Conservation (phyloP, 2,113 vertebrate genomes). For the Bos javanicus region DNA sequence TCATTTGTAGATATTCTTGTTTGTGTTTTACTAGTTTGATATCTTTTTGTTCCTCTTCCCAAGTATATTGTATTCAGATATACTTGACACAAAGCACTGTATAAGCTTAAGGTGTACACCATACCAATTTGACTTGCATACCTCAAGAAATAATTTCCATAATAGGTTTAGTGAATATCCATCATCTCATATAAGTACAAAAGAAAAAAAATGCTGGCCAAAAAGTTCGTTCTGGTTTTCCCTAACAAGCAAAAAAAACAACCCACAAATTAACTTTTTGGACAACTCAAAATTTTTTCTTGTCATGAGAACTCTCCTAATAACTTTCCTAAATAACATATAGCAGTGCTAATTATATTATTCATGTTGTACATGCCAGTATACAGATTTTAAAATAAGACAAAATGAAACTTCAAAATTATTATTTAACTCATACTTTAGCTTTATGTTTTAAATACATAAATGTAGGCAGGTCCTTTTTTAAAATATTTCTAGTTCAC, state of each 20-base stretch:
- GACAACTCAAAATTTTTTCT: not conserved
- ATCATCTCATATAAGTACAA: not conserved
- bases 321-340: not conserved
- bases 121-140: not conserved
- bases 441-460: not conserved
- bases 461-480: not conserved
- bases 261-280: not conserved
- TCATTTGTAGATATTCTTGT: not conserved
- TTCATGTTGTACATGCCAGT: not conserved
- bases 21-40: not conserved
- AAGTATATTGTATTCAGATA: not conserved
- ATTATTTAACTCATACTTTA: not conserved
- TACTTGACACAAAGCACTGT: not conserved
- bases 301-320: not conserved
- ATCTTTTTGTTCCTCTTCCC: not conserved
- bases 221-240: not conserved
- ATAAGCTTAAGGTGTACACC: not conserved
- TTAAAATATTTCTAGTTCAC: conserved; percentile 13
- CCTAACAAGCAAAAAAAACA: not conserved
- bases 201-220: not conserved
- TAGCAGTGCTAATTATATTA: not conserved
- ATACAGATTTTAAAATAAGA: not conserved
- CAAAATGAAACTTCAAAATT: not conserved
- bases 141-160: not conserved
- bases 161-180: not conserved